A percentile compares a stretch with the other conserved stretches of the same genome.
Evolutionary conservation across 2,797 vertebrate genomes (phyloP).

Genomic region (Pelochelys cantorii): DNA sequence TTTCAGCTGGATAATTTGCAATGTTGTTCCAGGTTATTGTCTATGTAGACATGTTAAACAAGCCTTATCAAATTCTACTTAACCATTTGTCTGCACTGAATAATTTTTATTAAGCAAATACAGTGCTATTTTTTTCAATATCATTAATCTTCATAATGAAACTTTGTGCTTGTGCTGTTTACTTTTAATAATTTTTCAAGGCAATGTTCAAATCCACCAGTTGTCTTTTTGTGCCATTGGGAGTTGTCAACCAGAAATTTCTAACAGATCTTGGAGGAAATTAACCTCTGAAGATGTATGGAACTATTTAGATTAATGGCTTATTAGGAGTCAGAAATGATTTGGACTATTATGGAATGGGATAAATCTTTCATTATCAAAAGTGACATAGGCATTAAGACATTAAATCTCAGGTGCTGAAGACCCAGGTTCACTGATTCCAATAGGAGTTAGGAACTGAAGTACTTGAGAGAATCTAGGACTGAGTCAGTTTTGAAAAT

Average conservation of each 20-base stretch:
- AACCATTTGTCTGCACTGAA: background rate
- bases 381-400: background rate
- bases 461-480: background rate
- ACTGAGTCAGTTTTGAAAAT: background rate
- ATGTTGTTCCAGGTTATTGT: background rate
- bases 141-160: background rate
- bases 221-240: background rate
- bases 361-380: background rate
- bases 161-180: background rate
- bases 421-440: background rate
- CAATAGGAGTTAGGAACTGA: background rate
- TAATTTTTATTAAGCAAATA: background rate
- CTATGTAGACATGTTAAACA: background rate
- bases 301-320: background rate
- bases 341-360: rapidly evolving
- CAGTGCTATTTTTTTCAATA: rapidly evolving
- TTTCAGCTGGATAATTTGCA: background rate
- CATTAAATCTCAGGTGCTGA: background rate
- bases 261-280: background rate
- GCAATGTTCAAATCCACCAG: background rate
- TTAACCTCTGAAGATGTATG: background rate
- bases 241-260: background rate
- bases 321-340: background rate
- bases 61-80: background rate
- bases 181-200: background rate